A percentile compares a stretch with the other conserved stretches of the same genome.
Conservation (phyloP, 2,113 vertebrate genomes). For the Callopanchax toddi region DNA sequence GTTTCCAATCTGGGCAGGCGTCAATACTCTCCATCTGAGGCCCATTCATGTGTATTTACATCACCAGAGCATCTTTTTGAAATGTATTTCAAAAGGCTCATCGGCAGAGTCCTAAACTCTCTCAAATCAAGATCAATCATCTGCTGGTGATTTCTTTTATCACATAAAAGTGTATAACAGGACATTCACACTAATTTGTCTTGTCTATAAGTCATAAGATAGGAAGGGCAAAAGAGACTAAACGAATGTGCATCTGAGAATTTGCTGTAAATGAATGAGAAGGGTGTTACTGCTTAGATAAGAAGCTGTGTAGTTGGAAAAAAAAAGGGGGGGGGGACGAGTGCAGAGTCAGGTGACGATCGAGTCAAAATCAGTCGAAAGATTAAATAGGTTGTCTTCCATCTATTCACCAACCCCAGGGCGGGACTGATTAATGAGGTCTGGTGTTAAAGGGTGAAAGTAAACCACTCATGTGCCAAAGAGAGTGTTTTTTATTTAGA, state of each 20-base stretch:
- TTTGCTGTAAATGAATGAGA: conserved; percentile 21
- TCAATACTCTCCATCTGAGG: too few species aligned
- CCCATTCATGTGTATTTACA: too few species aligned
- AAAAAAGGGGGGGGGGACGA: neutral
- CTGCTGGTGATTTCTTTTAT: conserved; percentile 9
- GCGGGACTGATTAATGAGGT: conserved; percentile 59
- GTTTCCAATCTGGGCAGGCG: conserved; percentile 32
- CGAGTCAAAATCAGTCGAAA: conserved; percentile 37
- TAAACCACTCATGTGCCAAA: conserved; percentile 23
- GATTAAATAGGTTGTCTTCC: conserved; percentile 52
- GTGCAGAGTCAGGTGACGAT: conserved; percentile 15
- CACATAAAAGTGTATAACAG: neutral
- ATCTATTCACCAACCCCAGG: conserved; percentile 30
- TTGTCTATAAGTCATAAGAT: conserved; percentile 14
- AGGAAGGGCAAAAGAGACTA: neutral
- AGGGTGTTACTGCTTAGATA: conserved; percentile 15
- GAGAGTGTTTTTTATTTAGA: too few species aligned
- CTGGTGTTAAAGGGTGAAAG: conserved; percentile 30
- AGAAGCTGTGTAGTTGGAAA: neutral
- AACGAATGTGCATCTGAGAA: conserved; percentile 16
- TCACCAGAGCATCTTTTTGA: conserved; percentile 33
- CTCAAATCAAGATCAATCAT: conserved; percentile 14
- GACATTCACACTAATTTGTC: neutral
- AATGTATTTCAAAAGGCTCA: conserved; percentile 26
- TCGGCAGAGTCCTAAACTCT: conserved; percentile 20